Base-by-base conservation (phyloP, 2,113 vertebrate species). In the Ciconia stormi region DNA sequence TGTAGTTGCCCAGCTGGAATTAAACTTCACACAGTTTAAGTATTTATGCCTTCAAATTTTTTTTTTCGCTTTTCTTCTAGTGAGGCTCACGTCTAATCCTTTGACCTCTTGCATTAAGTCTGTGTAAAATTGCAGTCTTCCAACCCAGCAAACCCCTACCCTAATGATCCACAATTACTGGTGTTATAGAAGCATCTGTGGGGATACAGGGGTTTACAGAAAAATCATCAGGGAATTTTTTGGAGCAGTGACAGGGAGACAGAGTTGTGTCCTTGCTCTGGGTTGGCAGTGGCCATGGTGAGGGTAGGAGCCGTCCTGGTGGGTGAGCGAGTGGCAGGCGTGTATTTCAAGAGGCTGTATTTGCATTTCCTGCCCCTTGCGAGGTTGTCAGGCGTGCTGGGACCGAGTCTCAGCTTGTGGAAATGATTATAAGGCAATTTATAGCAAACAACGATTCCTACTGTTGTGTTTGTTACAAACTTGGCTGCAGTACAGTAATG, bases 351-450 rank as follows among this genome's bases (percentile, higher is more conserved):
- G 89, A 66, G 30, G 65, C 47, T 58, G 10, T 20, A 44, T 76
- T 89, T 82, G 84, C 70, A 58, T 62, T 62, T 82, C 78, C 78
- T 73, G 46, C 0, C 1, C 26, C 29, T 38, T 1, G 1, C 0
- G 0, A 82, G 46, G 2, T 2, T n/a, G 30, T 30, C 49, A 62
- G 74, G 70, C 50, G 0, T 82, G 84, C 84, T 82, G 91, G 70
- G 91, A 34, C 71, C 0, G 0, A 84, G 87, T 46, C 90, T 81
- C 1, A 0, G 80, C 82, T 47, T 92, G 89, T 89, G 73, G 84
- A 87, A 96, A 82, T 85, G 50, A 91, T 95, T 95, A 82, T 84
- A 77, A 40, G 70, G 87, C 78, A 80, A 46, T 91, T 95, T 76
- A 89, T 55, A 69, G 32, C 91, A 55, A 93, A 29, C 77, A 84